phyloP scores from a whole-genome alignment of 2,797 vertebrate species.

The Alcedo quadribrachys region DNA sequence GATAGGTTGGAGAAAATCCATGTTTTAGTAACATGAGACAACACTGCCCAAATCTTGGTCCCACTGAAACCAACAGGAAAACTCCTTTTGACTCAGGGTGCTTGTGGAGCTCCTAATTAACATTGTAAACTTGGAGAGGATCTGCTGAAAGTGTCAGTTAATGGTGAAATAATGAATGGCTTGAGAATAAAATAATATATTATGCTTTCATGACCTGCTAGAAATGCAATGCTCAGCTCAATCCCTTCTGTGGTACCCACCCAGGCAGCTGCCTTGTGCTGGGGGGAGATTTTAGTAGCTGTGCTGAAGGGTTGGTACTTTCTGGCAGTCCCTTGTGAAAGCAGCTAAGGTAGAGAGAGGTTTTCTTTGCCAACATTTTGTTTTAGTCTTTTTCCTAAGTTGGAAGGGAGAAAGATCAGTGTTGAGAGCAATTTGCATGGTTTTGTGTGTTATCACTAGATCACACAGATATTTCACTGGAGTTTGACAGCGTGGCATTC shows the following conservation, averaged over 20 bases:
- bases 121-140: background rate
- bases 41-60: background rate
- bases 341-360: background rate
- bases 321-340: background rate
- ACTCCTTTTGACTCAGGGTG: background rate
- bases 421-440: background rate
- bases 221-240: background rate
- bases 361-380: background rate
- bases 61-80: background rate
- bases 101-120: background rate
- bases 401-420: background rate
- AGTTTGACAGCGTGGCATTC: background rate
- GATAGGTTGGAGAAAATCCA: background rate
- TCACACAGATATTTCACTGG: background rate
- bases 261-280: background rate
- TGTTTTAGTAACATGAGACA: background rate
- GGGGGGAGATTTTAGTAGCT: background rate
- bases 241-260: background rate
- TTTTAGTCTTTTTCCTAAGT: background rate
- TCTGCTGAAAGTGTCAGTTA: background rate
- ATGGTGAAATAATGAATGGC: background rate
- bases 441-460: background rate
- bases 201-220: background rate
- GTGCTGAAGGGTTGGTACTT: background rate
- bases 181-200: background rate